phyloP scores from a whole-genome alignment of 1,140 invertebrate genomes.

The Acromyrmex echinatior region DNA sequence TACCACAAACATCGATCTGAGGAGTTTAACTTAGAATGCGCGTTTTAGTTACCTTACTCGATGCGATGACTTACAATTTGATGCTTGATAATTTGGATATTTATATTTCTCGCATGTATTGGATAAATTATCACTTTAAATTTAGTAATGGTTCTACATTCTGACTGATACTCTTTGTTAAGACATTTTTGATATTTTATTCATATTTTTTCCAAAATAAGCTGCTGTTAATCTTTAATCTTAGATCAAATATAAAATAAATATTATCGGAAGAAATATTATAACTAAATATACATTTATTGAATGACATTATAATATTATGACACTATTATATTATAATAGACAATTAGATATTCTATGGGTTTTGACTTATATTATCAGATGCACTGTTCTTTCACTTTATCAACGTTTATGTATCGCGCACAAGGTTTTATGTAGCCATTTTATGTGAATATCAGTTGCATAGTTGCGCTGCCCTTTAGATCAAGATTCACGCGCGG shows the following conservation, averaged over 20 bases:
- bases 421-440: background rate
- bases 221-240: background rate
- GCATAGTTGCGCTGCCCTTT: slow-evolving; percentile 62
- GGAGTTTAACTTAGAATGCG: background rate
- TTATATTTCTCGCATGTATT: background rate
- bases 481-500: slow-evolving; percentile 70
- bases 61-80: background rate
- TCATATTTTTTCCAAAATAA: background rate
- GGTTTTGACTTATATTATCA: background rate
- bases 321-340: no score
- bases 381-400: background rate
- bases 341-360: background rate
- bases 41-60: background rate
- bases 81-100: background rate
- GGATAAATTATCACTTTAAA: background rate
- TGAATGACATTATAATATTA: background rate
- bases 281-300: slow-evolving; percentile 12
- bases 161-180: background rate
- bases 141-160: background rate
- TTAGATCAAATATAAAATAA: background rate
- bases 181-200: background rate
- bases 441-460: slow-evolving; percentile 51
- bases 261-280: background rate
- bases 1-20: background rate
- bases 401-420: slow-evolving; percentile 3